A percentile compares a stretch with the other conserved stretches of the same genome.
Evolutionary conservation across 2,113 vertebrate species (phyloP).

Genomic region (Echinops telfairi): DNA sequence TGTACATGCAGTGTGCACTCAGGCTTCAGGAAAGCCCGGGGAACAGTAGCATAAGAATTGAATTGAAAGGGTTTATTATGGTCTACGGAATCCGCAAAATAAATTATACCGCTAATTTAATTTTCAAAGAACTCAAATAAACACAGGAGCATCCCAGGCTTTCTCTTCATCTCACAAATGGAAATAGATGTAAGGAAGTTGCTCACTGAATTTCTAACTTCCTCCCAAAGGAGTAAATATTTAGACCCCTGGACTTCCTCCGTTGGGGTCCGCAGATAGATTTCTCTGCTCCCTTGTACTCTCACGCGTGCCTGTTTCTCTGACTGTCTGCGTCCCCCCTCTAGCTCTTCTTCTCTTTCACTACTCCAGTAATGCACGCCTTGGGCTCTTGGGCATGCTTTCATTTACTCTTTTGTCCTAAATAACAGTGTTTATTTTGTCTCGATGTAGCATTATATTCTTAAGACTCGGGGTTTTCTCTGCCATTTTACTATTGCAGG

Average conservation of each 20-base stretch:
- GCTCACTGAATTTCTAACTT: neutral
- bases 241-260: neutral
- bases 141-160: neutral
- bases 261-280: neutral
- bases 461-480: constrained; percentile 23
- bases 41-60: neutral
- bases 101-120: neutral
- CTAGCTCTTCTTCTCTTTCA: neutral
- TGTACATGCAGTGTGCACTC: neutral
- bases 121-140: neutral
- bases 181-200: neutral
- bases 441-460: neutral
- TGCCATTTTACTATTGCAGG: constrained; percentile 47
- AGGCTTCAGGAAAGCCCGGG: neutral
- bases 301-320: neutral
- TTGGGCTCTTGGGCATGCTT: neutral
- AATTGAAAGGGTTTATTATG: neutral
- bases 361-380: neutral
- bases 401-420: constrained; percentile 15
- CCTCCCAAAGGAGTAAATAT: neutral
- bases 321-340: neutral
- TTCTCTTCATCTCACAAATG: neutral
- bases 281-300: neutral
- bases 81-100: constrained; percentile 4
- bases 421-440: neutral